Conservation (phyloP, 2,113 vertebrate genomes). For the Gymnarchus niloticus region DNA sequence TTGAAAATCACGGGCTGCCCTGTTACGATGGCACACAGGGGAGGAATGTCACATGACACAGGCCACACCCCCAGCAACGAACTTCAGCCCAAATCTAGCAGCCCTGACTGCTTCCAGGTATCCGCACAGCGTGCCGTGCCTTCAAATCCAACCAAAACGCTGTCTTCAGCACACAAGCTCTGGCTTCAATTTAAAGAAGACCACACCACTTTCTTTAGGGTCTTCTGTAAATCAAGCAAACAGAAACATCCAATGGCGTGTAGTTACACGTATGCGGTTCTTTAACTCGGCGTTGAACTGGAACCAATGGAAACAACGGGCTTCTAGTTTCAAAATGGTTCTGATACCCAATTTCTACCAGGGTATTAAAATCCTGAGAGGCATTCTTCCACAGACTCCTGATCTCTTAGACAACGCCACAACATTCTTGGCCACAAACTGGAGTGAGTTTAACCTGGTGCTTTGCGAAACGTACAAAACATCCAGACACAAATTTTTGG, state of each 20-base stretch:
- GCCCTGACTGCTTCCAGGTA: conserved; percentile 25
- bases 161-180: conserved; percentile 16
- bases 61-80: background rate
- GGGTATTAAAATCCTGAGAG: background rate
- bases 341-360: background rate
- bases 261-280: background rate
- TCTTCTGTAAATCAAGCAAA: background rate
- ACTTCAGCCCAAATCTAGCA: conserved; percentile 25
- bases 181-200: background rate
- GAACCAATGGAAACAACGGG: background rate
- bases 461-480: conserved; percentile 51
- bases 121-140: conserved; percentile 39
- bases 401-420: conserved; percentile 27
- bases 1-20: background rate
- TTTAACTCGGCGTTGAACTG: background rate
- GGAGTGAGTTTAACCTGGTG: conserved; percentile 46
- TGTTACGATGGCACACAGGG: background rate
- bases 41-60: background rate
- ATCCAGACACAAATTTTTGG: conserved; percentile 43
- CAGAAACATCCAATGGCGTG: conserved; percentile 16
- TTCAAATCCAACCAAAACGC: conserved; percentile 28
- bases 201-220: background rate
- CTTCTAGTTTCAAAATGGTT: background rate
- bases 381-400: background rate
- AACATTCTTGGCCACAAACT: conserved; percentile 49